Percentiles rank a stretch among this genome's conserved stretches.
phyloP scores from a whole-genome alignment of 2,888 invertebrate genomes.

The Cosmorhoe ocellata region DNA sequence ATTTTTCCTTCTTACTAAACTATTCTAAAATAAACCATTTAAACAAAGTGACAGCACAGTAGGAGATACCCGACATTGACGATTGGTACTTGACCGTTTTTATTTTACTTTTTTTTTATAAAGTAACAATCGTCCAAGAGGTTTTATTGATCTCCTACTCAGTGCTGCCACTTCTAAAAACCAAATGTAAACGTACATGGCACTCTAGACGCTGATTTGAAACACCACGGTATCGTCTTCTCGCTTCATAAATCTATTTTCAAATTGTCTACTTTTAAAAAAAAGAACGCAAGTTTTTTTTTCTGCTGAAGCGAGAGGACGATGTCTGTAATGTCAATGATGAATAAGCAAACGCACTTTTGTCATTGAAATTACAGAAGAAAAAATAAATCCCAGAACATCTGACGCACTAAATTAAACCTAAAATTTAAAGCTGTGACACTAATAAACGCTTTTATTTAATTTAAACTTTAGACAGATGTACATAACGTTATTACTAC shows the following conservation, averaged over 20 bases:
- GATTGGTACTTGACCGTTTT: constrained; percentile 60
- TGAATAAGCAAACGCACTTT: constrained; percentile 45
- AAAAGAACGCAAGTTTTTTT: constrained; percentile 30
- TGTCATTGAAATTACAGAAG: constrained; percentile 52
- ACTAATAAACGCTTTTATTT: constrained; percentile 10
- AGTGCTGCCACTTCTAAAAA: constrained; percentile 70
- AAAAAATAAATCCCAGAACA: constrained; percentile 69
- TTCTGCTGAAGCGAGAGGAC: constrained; percentile 70
- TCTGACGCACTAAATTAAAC: constrained; percentile 66
- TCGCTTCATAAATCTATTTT: constrained; percentile 62
- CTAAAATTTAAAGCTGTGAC: constrained; percentile 37
- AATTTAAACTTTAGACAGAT: constrained; percentile 10
- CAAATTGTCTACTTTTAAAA: too few species aligned
- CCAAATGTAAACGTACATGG: constrained; percentile 68
- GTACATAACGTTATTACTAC: neutral
- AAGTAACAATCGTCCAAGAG: constrained; percentile 72
- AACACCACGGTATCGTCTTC: constrained; percentile 72
- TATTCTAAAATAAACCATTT: constrained; percentile 48
- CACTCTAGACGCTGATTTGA: constrained; percentile 80
- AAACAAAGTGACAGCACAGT: constrained; percentile 76
- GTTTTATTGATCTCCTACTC: constrained; percentile 61
- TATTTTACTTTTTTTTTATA: constrained; percentile 32
- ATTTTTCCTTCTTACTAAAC: constrained; percentile 22
- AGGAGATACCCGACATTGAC: constrained; percentile 72
- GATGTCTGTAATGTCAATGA: constrained; percentile 59